Evolutionary conservation across 1,140 invertebrate species (phyloP), one percentile per base, ranked within the genome.

Genomic region (Melanaphis sacchari): DNA sequence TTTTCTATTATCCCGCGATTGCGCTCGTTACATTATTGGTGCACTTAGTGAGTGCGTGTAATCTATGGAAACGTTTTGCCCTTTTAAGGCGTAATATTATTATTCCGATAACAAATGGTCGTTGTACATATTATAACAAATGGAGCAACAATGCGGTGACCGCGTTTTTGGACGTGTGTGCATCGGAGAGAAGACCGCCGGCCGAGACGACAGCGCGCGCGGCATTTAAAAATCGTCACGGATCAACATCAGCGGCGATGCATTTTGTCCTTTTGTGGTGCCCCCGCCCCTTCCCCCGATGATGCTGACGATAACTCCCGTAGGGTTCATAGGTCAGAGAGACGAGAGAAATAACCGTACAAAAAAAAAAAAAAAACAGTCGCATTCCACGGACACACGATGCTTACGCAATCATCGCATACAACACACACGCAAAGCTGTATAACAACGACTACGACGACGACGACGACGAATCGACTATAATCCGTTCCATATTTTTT

Each of bases 401-500:
- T 52, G 52, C 52, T 52, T 52, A 76, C 22, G 59, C 59, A 9
- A 18, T n/a, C 59, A 76, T 31, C 15, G 31, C 31, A 76, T n/a
- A 66, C 59, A 66, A 41, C 46, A n/a, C 43, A 88, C 31, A 49
- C 43, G 38, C 46, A 52, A 46, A 15, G 11, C 18, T 40, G 7
- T 81, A 92, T 49, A 15, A 59, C 41, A 26, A 92, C 43, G 43
- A 84, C 91, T 5, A 7, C 46, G 46, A 46, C n/a, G 0, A 59
- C 41, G 26, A 93, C 43, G 76, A 85, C 91, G 91, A 93, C 46
- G n/a, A 18, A 52, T 38, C 81, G 81, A 36, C 76, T 54, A 15
- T 93, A 93, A 93, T 93, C 91, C 91, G 91, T 93, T 93, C 91
- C 91, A 93, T 54, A 52, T 54, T n/a, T 91, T 82, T 36, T 84